A percentile compares a stretch with the other conserved stretches of the same genome.
Evolutionary conservation across 2,888 invertebrate genomes (phyloP).

Genomic region (Athalia cordata): DNA sequence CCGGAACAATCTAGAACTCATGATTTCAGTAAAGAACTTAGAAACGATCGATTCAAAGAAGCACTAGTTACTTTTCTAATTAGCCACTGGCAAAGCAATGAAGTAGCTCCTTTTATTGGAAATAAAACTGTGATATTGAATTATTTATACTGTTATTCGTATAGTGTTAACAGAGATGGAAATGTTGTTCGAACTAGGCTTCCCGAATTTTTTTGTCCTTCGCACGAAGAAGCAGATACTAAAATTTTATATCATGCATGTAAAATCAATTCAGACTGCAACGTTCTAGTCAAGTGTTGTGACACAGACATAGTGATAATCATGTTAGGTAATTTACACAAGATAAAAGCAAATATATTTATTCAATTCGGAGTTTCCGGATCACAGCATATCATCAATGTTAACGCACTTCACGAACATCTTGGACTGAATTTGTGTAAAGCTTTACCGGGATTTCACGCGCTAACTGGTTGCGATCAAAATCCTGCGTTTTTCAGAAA

Average conservation of each 20-base stretch:
- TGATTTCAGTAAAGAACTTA: conserved; percentile 45
- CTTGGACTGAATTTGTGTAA: not conserved
- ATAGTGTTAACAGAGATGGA: not conserved
- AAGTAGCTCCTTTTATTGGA: conserved; percentile 22
- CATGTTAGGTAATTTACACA: conserved; percentile 1
- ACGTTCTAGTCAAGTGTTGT: not conserved
- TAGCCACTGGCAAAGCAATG: conserved; percentile 42
- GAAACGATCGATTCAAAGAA: conserved; percentile 47
- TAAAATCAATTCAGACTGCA: conserved; percentile 37
- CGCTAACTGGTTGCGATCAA: conserved; percentile 21
- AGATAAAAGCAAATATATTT: not conserved
- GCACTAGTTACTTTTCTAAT: conserved; percentile 33
- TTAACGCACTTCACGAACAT: not conserved
- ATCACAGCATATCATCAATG: not conserved
- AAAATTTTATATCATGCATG: conserved; percentile 18
- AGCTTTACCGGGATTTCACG: conserved; percentile 21
- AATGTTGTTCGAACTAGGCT: not conserved
- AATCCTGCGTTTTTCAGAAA: conserved; percentile 17
- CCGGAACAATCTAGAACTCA: conserved; percentile 34
- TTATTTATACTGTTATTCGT: not conserved
- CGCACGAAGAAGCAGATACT: conserved; percentile 50
- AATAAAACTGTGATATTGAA: not conserved
- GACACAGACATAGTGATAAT: conserved; percentile 19
- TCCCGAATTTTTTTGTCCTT: conserved; percentile 21
- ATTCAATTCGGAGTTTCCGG: not conserved